Base-by-base conservation (phyloP, 2,113 vertebrate genomes). In the Stegostoma tigrinum region DNA sequence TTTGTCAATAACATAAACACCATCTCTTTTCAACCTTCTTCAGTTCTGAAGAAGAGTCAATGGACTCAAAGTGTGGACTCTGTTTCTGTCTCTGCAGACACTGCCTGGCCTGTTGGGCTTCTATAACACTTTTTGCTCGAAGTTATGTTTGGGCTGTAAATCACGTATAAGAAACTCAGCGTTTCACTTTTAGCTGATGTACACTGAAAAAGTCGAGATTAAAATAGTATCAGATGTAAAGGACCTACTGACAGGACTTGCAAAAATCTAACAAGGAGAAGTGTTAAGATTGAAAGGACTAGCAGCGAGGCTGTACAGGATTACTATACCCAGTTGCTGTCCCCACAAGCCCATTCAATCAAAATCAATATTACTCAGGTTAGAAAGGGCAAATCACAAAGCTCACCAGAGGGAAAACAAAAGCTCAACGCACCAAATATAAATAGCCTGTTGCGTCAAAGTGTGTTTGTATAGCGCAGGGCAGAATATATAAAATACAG, bases 351-450 rank as follows among this genome's bases (percentile, higher is more conserved):
- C 86, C 64, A 21, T 67, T 67, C 17, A 94, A 61, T 42, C 90
- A 67, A n/a, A 94, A 66, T 94, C 64, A 66, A 94, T 94, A 67
- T 94, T 10, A 67, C 48, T 67, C 61, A 12, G 30, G 30, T 42
- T 67, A 67, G n/a, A 67, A 66, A 94, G 34, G 90, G 90, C 90
- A 94, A 89, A 86, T 23, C n/a, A 67, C 61, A 94, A 67, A 94
- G 21, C 55, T 42, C 61, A 10, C 5, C 34, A 94, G 87, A 94
- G 61, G 64, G 12, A 34, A n/a, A 10, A 89, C 15, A 89, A 89
- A 89, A 67, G 52, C 61, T 23, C 61, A 23, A 64, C 4, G 19
- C 61, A 38, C 19, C 1, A 17, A 93, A 66, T 38, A 67, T 42
- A 93, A 93, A 67, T 93, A 93, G 61, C 34, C 2, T 14, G 5